Evolutionary conservation across 2,113 vertebrate genomes (phyloP), one percentile per base, ranked within the genome.

Genomic region (Onychostoma macrolepis): DNA sequence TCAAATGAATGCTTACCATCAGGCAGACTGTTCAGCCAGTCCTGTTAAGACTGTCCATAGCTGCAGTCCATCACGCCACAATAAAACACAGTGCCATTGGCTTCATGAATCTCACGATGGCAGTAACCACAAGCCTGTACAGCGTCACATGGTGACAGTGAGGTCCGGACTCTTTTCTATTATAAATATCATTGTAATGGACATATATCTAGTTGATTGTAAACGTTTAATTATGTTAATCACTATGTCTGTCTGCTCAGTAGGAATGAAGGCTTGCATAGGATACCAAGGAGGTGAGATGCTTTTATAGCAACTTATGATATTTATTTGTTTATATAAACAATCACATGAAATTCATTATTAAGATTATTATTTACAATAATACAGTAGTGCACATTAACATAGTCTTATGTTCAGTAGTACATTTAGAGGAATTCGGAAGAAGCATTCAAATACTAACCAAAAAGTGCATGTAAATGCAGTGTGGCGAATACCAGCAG

Each of bases 271-370:
- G 96, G 95, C 88, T 87, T 95, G 67, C 95, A 96, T 94, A 94
- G 91, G 94, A 95, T 98, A 92, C 96, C 98, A 84, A 97, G 94
- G 94, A 97, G 95, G 98, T 99, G 94, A 89, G 97, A 94, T 33
- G 50, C 19, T 36, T 82, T 10, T 26, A 48, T 79, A 41, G 50
- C 12, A 58, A 74, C 12, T 48, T 12, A 26, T 80, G 24, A 48
- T 45, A 8, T 80, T 26, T 41, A 63, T 43, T 81, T 43, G 12
- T 48, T 71, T 53, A n/a, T 38, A 72, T 36, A 36, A 36, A 30
- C 19, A 41, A 21, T 36, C 19, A 58, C 21, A 53, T n/a, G 8
- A 67, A 82, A 36, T 50, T 53, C 19, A 24, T 11, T 30, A 83
- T 69, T 19, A 72, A 24, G 69, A 28, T 81, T 43, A 63, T 63